Conservation (phyloP, 2,797 vertebrate genomes). For the Cossypha dichroa region DNA sequence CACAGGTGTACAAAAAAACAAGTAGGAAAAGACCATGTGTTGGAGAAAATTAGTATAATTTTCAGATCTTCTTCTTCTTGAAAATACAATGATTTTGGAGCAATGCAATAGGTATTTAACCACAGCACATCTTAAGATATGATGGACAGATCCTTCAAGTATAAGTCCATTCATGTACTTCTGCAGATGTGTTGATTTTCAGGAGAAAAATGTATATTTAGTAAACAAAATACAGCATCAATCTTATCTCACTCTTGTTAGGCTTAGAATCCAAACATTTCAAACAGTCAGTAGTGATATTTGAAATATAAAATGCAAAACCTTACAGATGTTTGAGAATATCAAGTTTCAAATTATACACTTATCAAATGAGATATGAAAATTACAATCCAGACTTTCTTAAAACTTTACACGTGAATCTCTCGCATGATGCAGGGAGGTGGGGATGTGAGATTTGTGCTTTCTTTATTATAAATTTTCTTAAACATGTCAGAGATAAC, state of each 20-base stretch:
- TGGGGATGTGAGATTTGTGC: neutral
- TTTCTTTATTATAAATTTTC: neutral
- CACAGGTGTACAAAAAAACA: no score
- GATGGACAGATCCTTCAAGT: neutral
- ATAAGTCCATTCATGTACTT: neutral
- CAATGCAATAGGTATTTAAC: neutral
- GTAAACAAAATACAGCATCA: neutral
- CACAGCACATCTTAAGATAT: neutral
- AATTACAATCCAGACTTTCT: neutral
- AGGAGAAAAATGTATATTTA: neutral
- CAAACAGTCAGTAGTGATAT: neutral
- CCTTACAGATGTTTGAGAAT: neutral
- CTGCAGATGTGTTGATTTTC: neutral
- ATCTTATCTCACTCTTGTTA: neutral
- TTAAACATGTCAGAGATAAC: neutral
- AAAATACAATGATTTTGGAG: neutral
- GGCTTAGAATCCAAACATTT: neutral
- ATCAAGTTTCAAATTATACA: neutral
- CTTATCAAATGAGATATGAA: neutral
- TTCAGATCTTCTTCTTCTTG: neutral
- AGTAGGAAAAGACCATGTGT: rapidly evolving
- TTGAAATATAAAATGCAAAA: neutral
- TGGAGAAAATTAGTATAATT: neutral
- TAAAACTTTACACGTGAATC: neutral
- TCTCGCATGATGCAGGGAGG: neutral